Evolutionary conservation across 2,113 vertebrate genomes (phyloP).

Genomic region (Phoenicopterus ruber): DNA sequence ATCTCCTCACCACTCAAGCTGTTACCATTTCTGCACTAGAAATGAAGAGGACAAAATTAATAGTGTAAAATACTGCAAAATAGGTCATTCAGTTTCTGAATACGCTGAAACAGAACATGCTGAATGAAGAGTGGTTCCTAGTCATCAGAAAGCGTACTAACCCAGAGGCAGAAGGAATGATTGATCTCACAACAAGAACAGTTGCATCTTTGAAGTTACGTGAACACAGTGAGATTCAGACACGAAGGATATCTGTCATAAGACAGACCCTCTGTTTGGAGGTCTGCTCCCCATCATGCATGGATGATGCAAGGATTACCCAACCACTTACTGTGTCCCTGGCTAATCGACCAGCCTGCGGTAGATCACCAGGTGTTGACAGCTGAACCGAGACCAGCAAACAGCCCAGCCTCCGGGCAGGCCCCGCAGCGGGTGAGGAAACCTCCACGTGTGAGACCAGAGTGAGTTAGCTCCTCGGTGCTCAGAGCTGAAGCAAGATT

Average conservation of each 20-base stretch:
- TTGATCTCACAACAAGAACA: neutral
- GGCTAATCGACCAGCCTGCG: neutral
- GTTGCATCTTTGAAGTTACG: neutral
- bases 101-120: neutral
- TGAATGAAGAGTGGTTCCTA: neutral
- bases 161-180: neutral
- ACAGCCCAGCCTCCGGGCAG: accelerated
- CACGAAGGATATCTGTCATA: neutral
- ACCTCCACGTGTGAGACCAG: accelerated
- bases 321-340: neutral
- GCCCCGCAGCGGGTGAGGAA: neutral
- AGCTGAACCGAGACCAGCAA: neutral
- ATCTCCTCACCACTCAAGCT: neutral
- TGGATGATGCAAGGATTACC: neutral
- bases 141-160: neutral
- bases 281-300: neutral
- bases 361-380: neutral
- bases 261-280: neutral
- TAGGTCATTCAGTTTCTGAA: neutral
- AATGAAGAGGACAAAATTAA: neutral
- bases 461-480: neutral
- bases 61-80: neutral
- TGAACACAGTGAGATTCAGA: neutral
- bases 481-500: neutral
- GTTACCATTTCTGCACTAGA: neutral